Evolutionary conservation across 2,797 vertebrate genomes (phyloP), one percentile per base, ranked within the genome.

Genomic region (Pseudochirops corinnae): DNA sequence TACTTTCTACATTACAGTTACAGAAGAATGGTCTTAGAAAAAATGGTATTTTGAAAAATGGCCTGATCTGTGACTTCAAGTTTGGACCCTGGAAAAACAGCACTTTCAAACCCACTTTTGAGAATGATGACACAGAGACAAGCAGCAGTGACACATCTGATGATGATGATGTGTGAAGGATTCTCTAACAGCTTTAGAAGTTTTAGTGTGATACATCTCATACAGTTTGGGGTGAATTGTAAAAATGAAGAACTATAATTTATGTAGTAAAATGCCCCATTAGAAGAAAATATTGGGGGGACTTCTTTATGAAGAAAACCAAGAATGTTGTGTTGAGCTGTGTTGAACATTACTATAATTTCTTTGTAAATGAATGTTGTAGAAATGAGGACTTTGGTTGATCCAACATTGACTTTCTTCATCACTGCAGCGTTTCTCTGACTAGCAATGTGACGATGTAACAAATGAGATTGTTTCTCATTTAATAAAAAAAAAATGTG

Each of bases 121-220:
- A 98, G 93, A 99, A 98, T 91, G 99, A 99, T 5, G 99, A 99
- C 97, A 98, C 99, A 53, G 99, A 99, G 96, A 99, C 99, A 0
- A 99, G 98, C 96, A 99, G 99, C 98, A 99, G 98, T 58, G 99
- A 99, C 98, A 99, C 99, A 46, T 99, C 99, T 90, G 99, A 99
- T 94, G 99, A 99, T 33, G 99, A 99, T 67, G 98, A 98, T 94
- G 97, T 99, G 96, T 99, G 98, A 99, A 98, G 96, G 94, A 90
- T 97, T 98, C 62, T 56, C 57, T 96, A 95, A 98, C 93, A 94
- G 90, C 96, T 95, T 93, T 97, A 98, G 98, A 98, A 94, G 95
- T 93, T 87, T 96, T 28, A 97, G 97, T 96, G 5, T 98, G 97
- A 93, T 97, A 93, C 98, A 98, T 98, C 94, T 98, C 6, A 50